phyloP scores from a whole-genome alignment of 2,888 invertebrate genomes.

The Agapostemon virescens region DNA sequence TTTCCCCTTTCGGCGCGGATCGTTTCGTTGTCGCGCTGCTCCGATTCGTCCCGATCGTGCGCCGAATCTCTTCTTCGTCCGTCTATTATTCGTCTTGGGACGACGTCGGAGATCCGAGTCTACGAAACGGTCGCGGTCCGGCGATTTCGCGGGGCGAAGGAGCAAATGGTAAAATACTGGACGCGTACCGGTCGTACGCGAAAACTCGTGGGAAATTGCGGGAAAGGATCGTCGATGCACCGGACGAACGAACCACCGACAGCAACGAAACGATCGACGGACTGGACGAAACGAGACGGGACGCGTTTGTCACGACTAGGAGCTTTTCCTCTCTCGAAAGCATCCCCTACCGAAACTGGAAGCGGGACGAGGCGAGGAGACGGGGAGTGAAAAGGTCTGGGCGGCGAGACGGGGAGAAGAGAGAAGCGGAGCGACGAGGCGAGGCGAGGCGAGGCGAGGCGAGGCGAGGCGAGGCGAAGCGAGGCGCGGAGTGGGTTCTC shows the following conservation, averaged over 20 bases:
- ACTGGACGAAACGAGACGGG: background rate
- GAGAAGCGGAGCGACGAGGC: background rate
- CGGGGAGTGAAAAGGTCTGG: background rate
- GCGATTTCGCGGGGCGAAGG: background rate
- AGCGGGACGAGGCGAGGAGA: background rate
- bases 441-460: conserved; percentile 2
- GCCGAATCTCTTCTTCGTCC: background rate
- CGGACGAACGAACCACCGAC: background rate
- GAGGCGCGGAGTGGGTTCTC: conserved; percentile 10
- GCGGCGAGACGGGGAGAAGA: background rate
- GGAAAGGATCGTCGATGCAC: background rate
- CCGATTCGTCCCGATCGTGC: background rate
- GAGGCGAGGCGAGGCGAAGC: background rate
- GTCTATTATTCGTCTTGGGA: background rate
- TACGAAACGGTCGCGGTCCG: background rate
- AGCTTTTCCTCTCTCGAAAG: conserved; percentile 64
- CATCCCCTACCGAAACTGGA: conserved; percentile 24
- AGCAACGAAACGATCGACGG: background rate
- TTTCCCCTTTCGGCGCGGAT: background rate
- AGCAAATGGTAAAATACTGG: background rate
- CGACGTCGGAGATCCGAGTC: background rate
- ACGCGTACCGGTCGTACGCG: background rate
- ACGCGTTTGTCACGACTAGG: conserved; percentile 51
- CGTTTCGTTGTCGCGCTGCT: background rate
- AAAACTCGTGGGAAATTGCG: background rate